Conservation (phyloP, 2,113 vertebrate species). For the Oreochromis aureus region DNA sequence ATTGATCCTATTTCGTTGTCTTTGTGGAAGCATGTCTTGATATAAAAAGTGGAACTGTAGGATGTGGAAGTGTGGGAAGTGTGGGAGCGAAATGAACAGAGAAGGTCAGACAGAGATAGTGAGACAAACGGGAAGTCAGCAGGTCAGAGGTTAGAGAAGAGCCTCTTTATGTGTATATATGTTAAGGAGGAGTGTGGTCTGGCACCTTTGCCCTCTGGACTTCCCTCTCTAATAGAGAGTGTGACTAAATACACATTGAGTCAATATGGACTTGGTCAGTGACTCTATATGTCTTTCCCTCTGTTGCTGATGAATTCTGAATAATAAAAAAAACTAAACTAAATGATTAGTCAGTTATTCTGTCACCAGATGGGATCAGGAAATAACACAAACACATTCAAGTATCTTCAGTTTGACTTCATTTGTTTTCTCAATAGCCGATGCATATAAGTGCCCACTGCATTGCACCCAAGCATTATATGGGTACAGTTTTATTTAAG, state of each 20-base stretch:
- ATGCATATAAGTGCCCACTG: background rate
- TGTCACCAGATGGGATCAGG: constrained; percentile 16
- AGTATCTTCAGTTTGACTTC: background rate
- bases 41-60: background rate
- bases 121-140: constrained; percentile 25
- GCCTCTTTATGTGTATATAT: background rate
- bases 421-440: background rate
- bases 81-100: background rate
- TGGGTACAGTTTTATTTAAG: background rate
- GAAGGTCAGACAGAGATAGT: constrained; percentile 28
- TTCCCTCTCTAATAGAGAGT: constrained; percentile 13
- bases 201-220: constrained; percentile 28
- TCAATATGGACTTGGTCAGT: constrained; percentile 10
- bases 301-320: background rate
- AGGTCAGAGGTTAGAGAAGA: constrained; percentile 33
- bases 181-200: background rate
- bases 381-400: background rate
- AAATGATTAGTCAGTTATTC: background rate
- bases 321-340: background rate
- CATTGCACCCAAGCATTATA: background rate
- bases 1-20: background rate
- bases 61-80: background rate
- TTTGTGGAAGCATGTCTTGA: background rate
- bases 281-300: background rate
- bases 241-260: constrained; percentile 33